phyloP scores from a whole-genome alignment of 1,140 invertebrate genomes.

The Drosophila novamexicana region DNA sequence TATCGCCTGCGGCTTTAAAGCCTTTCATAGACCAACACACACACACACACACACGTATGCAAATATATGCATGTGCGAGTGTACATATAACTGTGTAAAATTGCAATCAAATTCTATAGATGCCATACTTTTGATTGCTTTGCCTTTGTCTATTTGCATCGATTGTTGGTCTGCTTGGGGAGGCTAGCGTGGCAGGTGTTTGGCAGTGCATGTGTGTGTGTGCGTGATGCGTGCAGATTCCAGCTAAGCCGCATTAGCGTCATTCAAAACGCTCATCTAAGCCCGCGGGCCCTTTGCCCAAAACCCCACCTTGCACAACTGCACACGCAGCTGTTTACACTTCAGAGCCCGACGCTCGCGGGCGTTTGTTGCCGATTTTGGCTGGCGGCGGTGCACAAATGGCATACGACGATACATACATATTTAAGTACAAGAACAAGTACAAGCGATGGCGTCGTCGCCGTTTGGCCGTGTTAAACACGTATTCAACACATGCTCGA shows the following conservation, averaged over 20 bases:
- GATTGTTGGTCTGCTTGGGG: not conserved
- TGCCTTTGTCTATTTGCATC: constrained; percentile 51
- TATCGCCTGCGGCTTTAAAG: constrained; percentile 36
- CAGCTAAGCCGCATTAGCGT: constrained; percentile 75
- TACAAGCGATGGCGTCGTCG: constrained; percentile 36
- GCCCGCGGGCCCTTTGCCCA: constrained; percentile 42
- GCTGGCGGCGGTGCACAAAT: constrained; percentile 57
- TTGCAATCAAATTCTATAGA: constrained; percentile 40
- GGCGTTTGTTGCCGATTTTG: constrained; percentile 59
- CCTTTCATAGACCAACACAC: constrained; percentile 13
- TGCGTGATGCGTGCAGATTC: constrained; percentile 50
- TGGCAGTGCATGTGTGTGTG: not conserved
- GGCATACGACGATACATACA: constrained; percentile 59
- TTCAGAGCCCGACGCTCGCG: constrained; percentile 27
- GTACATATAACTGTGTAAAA: not conserved
- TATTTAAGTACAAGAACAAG: constrained; percentile 22
- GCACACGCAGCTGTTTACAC: constrained; percentile 48
- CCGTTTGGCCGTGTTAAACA: constrained; percentile 75
- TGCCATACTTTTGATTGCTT: constrained; percentile 22
- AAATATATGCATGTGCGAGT: constrained; percentile 1
- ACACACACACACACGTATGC: not conserved
- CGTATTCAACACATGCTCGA: constrained; percentile 80
- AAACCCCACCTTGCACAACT: constrained; percentile 48
- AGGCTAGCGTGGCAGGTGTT: too few relatives aligned
- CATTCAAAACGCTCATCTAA: constrained; percentile 70